phyloP scores from a whole-genome alignment of 1,140 invertebrate genomes.

The Cyphomyrmex costatus region DNA sequence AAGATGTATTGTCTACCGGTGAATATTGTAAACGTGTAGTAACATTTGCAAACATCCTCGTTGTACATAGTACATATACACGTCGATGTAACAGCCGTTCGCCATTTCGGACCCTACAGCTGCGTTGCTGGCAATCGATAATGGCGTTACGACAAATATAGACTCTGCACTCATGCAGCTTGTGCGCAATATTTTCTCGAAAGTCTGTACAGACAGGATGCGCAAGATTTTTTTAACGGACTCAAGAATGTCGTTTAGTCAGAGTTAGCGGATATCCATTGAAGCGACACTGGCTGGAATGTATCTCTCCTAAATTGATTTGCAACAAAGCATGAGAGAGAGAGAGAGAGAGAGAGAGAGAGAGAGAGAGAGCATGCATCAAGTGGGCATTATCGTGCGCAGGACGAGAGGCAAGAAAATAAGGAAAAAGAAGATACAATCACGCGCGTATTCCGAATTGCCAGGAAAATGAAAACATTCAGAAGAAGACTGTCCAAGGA shows the following conservation, averaged over 20 bases:
- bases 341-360: background rate
- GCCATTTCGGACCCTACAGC: slow-evolving; percentile 27
- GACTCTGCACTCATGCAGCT: slow-evolving; percentile 20
- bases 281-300: background rate
- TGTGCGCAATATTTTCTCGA: slow-evolving; percentile 46
- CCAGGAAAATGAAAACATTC: slow-evolving; percentile 45
- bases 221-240: background rate
- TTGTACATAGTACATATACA: background rate
- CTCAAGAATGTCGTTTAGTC: background rate
- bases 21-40: slow-evolving; percentile 1
- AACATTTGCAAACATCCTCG: background rate
- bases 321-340: slow-evolving; percentile 42
- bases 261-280: background rate
- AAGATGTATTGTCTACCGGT: background rate
- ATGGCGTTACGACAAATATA: slow-evolving; percentile 48
- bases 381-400: slow-evolving; percentile 15
- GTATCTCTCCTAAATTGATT: slow-evolving; percentile 57
- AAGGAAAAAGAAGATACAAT: background rate
- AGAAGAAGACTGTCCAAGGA: background rate
- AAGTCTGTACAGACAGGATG: slow-evolving; percentile 19
- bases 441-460: background rate
- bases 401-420: slow-evolving; percentile 4
- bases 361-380: slow-evolving; percentile 1
- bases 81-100: background rate
- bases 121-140: slow-evolving; percentile 37